Base-by-base conservation (phyloP, 2,113 vertebrate genomes). In the Suricata suricatta region DNA sequence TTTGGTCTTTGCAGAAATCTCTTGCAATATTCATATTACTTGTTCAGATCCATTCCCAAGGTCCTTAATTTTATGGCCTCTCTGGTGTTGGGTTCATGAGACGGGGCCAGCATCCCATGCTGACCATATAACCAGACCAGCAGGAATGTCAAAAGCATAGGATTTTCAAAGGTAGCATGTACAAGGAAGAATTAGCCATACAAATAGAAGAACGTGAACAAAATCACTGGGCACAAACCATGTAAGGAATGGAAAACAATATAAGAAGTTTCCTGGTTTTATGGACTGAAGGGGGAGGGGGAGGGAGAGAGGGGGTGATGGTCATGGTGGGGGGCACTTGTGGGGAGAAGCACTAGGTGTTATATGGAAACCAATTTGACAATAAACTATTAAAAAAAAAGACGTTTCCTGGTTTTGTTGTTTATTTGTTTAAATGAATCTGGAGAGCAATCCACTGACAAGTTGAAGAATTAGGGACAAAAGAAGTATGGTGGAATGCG, bases 241-340 rank as follows among this genome's bases (percentile, higher is more conserved):
- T 0, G 1, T 15, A 27, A 69, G 11, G 64, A 50, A 14, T 5
- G 21, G 33, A 68, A 15, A 4, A 21, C 10, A 38, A 0, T 12
- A 80, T 21, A 76, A 17, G 50, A 31, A 12, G 15, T 3, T 57
- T 87, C 41, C 33, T 38, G 52, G 21, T 41, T 41, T 41, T 41
- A 41, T 41, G 41, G 41, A 41, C 41, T 41, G 41, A 41, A 41
- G 41, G 41, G 41, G 41, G 41, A 41, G 41, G 41, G 41, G 41
- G 41, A 41, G 41, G 41, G 41, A 41, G 38, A 41, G 38, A 41
- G 41, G 41, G 41, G 41, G 41, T 41, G 41, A 4, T 41, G 41
- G 41, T 41, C 41, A 41, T 41, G 41, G 41, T 41, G 41, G 41
- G 41, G 41, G 41, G 41, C 41, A 41, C 41, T 41, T 41, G 41